phyloP scores from a whole-genome alignment of 2,113 vertebrate genomes.

The Coptodon rendalli region DNA sequence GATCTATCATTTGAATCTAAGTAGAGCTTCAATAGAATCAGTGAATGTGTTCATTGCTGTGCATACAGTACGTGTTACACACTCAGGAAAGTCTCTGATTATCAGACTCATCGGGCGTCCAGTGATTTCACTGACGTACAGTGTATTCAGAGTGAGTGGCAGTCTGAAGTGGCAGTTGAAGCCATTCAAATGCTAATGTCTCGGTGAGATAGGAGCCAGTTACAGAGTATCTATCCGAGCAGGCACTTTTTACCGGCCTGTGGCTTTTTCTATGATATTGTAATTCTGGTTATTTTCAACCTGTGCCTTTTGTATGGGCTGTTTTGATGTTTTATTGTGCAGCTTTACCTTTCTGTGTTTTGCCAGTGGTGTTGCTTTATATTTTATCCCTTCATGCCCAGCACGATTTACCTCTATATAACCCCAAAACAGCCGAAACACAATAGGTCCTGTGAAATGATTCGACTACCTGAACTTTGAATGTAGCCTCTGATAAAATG shows the following conservation, averaged over 20 bases:
- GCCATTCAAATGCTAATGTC: slow-evolving; percentile 35
- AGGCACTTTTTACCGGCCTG: neutral
- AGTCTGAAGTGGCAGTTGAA: neutral
- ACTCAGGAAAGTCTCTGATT: neutral
- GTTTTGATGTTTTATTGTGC: neutral
- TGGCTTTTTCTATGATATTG: neutral
- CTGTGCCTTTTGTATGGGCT: neutral
- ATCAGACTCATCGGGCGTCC: neutral
- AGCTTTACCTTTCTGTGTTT: neutral
- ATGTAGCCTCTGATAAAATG: neutral
- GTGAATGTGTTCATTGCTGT: neutral
- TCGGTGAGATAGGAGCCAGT: neutral
- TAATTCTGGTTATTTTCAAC: slow-evolving; percentile 12
- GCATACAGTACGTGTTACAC: neutral
- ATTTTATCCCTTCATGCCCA: neutral
- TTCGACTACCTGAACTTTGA: neutral
- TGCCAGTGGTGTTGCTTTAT: neutral
- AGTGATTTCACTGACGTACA: neutral
- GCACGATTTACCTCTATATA: neutral
- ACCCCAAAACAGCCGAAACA: neutral
- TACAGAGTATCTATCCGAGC: neutral
- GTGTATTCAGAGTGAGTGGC: neutral
- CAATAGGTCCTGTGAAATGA: neutral
- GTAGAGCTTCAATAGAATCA: neutral
- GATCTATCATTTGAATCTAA: neutral